Base-by-base conservation (phyloP, 2,888 invertebrate genomes). In the Metacarcinus magister region DNA sequence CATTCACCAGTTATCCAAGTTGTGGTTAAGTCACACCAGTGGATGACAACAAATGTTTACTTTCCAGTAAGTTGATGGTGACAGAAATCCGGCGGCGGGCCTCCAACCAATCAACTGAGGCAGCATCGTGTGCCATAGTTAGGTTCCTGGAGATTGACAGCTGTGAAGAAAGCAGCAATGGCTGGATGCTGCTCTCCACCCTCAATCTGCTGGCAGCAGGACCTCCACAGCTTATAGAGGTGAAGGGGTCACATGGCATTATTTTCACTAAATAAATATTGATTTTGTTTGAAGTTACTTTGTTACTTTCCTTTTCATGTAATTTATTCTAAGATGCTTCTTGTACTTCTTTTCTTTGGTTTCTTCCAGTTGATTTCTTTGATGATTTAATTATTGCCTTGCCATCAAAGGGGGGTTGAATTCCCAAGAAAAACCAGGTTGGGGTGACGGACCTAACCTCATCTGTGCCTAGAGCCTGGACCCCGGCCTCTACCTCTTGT, bases 41-140 rank as follows among this genome's bases (percentile, higher is more conserved):
- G 10, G 28, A 75, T 28, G 28, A n/a, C 28, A n/a, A 28, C 2
- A n/a, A n/a, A 75, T 67, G 16, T 99, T 99, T 97, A 99, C 99
- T 99, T 98, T 99, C 99, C 0, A 99, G 99, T 0, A 98, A 99
- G 97, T 98, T 99, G 44, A 99, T 99, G 99, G 99, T 99, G n/a
- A 98, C 98, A 8, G 99, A 99, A 98, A 99, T 99, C 97, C 98
- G 99, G 95, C 98, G 99, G 97, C 98, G 99, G 97, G 99, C 99
- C 23, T 99, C 99, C 96, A 99, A 99, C 98, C 99, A 99, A 97
- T 99, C 99, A 97, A 98, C 99, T 82, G 99, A 99, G 97, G 99
- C 99, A 95, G 99, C 99, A 67, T 99, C 99, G 97, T 99, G 99
- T 98, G 99, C 99, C 32, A 99, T 99, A 97, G 99, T 99, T 13